Base-by-base conservation (phyloP, 2,888 invertebrate genomes). In the Cheilosia impressa region DNA sequence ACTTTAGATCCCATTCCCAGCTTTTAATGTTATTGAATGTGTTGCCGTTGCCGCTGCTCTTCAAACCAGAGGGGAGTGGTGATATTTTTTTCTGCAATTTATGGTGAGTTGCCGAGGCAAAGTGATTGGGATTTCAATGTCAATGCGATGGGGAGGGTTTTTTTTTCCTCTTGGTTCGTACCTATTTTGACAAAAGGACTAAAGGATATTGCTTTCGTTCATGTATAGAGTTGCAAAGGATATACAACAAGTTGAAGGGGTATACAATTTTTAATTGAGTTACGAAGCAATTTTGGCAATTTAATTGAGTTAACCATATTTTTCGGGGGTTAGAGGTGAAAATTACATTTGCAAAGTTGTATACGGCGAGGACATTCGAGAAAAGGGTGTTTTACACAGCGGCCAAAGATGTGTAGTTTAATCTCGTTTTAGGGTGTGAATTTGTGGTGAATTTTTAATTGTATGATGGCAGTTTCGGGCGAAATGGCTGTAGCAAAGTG, bases 201-300 rank as follows among this genome's bases (percentile, higher is more conserved):
- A 47, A 69, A 47, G 15, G 27, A 47, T 47, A 13, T 34, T 17
- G 47, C 41, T 72, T 60, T 19, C 72, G 27, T 53, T 52, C 27
- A 19, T 27, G 60, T 24, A 2, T 1, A 41, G 52, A 41, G 72
- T 45, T 19, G 34, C 6, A 52, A 73, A 52, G 79, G 69, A 84
- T 58, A 73, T 57, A 66, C 27, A 52, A 31, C 58, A 62, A 69
- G 53, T 80, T 71, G 43, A 69, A 47, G 79, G 43, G 69, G 57
- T 58, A 13, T 22, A 24, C 43, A 75, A 69, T 79, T 75, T 79
- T 84, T 80, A 84, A 84, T 84, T 84, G 84, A 84, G 84, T 84
- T 84, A 76, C 53, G 60, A 80, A 84, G 80, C 71, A 84, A 84
- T 84, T 84, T 80, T 52, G 55, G 65, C 69, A 65, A 80, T 79